These are phyloP conservation scores for Serinus canaria DNA, from an alignment of 2,113 vertebrate species.

Conservation along the genomic window DNA sequence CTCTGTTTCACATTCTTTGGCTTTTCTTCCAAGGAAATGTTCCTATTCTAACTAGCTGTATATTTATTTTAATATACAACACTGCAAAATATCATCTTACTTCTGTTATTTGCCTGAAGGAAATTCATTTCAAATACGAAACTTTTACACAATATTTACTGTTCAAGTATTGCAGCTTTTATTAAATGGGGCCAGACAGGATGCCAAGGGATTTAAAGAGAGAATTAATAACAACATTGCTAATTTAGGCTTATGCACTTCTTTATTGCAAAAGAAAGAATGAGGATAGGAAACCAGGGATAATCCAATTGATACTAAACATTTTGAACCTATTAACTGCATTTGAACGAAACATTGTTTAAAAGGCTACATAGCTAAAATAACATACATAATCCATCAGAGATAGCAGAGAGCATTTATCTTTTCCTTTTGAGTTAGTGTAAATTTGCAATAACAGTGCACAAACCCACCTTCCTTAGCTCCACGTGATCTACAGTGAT, in stretches of 20 bases:
- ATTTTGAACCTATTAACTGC: slow-evolving; percentile 18
- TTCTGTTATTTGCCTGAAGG: slow-evolving; percentile 63
- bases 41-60: slow-evolving; percentile 33
- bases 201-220: slow-evolving; percentile 41
- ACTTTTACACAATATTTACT: slow-evolving; percentile 66
- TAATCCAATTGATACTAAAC: slow-evolving; percentile 44
- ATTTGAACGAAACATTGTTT: not conserved
- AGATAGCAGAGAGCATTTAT: not conserved
- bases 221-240: slow-evolving; percentile 58
- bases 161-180: slow-evolving; percentile 60
- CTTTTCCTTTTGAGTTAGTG: not conserved
- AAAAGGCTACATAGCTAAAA: not conserved
- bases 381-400: not conserved
- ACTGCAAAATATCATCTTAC: slow-evolving; percentile 62
- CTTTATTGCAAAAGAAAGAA: slow-evolving; percentile 41
- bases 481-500: not conserved
- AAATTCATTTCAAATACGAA: slow-evolving; percentile 71
- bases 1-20: slow-evolving; percentile 9
- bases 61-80: slow-evolving; percentile 68
- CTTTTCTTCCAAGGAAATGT: slow-evolving; percentile 30
- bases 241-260: slow-evolving; percentile 42
- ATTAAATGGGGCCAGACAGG: slow-evolving; percentile 58
- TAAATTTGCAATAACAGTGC: not conserved
- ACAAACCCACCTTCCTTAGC: not conserved
- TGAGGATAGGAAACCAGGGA: slow-evolving; percentile 8